Evolutionary conservation across 2,888 invertebrate species (phyloP).

Genomic region (Phoronis australis): DNA sequence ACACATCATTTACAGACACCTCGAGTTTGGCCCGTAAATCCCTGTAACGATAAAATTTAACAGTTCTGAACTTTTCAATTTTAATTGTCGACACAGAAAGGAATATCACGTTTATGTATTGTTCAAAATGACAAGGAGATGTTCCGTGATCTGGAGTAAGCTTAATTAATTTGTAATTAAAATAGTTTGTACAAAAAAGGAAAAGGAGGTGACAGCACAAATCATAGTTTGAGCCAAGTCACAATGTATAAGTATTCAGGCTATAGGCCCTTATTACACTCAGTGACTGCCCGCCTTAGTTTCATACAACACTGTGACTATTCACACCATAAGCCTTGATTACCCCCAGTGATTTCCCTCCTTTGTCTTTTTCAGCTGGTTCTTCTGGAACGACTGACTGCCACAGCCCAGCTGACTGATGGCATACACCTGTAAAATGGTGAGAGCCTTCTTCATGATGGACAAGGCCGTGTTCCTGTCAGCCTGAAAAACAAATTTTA

Average conservation of each 20-base stretch:
- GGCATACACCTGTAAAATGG: slow-evolving; percentile 78
- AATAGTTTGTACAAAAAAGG: not conserved
- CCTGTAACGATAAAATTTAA: slow-evolving; percentile 53
- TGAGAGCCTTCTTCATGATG: slow-evolving; percentile 78
- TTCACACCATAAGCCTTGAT: slow-evolving; percentile 21
- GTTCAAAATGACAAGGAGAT: no score
- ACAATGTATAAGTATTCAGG: not conserved
- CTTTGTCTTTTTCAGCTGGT: slow-evolving; percentile 75
- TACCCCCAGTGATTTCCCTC: slow-evolving; percentile 90
- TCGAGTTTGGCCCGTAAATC: slow-evolving; percentile 91
- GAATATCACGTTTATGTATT: no score
- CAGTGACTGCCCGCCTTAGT: not conserved
- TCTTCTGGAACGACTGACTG: slow-evolving; percentile 59
- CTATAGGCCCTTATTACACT: not conserved
- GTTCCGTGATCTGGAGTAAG: no score
- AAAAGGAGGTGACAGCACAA: not conserved
- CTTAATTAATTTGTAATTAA: no score
- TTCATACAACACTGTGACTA: not conserved
- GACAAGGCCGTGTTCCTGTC: slow-evolving; percentile 16
- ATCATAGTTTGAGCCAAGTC: not conserved
- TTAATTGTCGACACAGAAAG: no score
- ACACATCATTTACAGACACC: slow-evolving; percentile 69
- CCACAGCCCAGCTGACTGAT: slow-evolving; percentile 90
- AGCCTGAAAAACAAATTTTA: not conserved
- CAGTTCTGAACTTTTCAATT: no score